phyloP scores from a whole-genome alignment of 2,888 invertebrate genomes.

The Oasisia sp. region DNA sequence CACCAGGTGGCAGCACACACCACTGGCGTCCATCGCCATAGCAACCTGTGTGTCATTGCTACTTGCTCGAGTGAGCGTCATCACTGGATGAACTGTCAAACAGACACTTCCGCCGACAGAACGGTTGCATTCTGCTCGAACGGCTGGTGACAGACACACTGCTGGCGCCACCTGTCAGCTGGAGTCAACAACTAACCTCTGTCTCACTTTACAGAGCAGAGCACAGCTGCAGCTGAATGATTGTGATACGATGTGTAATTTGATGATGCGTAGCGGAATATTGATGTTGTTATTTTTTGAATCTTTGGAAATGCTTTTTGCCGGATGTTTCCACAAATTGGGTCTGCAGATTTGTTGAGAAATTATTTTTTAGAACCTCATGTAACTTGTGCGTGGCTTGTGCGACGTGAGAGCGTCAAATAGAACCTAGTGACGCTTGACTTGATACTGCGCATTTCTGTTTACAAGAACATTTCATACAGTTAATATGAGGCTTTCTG shows the following conservation, averaged over 20 bases:
- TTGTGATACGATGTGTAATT: background rate
- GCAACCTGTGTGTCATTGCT: background rate
- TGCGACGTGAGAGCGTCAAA: background rate
- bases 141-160: background rate
- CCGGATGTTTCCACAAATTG: background rate
- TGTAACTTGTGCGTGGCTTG: background rate
- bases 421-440: background rate
- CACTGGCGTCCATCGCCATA: background rate
- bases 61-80: background rate
- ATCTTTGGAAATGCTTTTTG: background rate
- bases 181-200: background rate
- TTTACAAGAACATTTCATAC: conserved; percentile 1
- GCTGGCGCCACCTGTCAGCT: background rate
- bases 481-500: background rate
- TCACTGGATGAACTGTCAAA: background rate
- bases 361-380: conserved; percentile 7
- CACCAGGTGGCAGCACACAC: background rate
- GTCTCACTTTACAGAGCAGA: background rate
- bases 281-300: background rate
- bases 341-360: background rate
- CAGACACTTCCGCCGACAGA: background rate
- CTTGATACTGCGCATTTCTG: background rate
- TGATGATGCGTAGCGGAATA: conserved; percentile 1
- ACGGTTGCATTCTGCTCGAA: background rate
- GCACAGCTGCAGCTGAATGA: conserved; percentile 2